Base-by-base conservation (phyloP, 2,113 vertebrate species). In the Vicugna pacos region DNA sequence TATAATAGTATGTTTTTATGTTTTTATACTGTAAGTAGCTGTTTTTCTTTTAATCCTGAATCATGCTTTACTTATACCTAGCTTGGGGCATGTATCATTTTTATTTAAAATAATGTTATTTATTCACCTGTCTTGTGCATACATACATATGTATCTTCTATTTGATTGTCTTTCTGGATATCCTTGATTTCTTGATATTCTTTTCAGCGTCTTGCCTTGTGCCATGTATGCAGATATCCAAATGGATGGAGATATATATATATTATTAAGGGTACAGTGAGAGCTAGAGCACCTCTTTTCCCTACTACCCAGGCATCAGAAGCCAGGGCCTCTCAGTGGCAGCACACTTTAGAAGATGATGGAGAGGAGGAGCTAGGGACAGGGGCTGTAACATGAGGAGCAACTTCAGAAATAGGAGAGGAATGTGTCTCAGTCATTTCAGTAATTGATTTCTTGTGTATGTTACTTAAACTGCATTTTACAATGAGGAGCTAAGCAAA, bases 21-120 rank as follows among this genome's bases (percentile, higher is more conserved):
- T 73, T 77, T 89, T 89, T 86, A 22, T 94, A 79, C 11, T 46
- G 0, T 76, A 79, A 58, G 20, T 50, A 80, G 32, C 35, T 93
- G 14, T 80, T 80, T 65, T 80, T 90, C 65, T 42, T 93, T 26
- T 83, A 83, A 69, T 94, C 46, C 35, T 93, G 48, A 11, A 30
- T 91, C 48, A 70, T 95, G 56, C 16, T 82, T 97, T 88, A 76
- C 35, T 17, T n/a, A 5, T 82, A 6, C 14, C 2, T 79, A 12
- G 83, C 82, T 75, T 80, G 52, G 35, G 85, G 24, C 42, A 56
- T 48, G 9, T 65, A 24, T 77, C 60, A 77, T 89, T 84, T 91
- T 60, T 95, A 17, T 69, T 58, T 50, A 75, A 93, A 89, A 52
- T 87, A 60, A 73, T 54, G 12, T 89, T 82, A 91, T 38, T 84